Evolutionary conservation across 1,140 invertebrate species (phyloP).

Genomic region (Pogonomyrmex californicus): DNA sequence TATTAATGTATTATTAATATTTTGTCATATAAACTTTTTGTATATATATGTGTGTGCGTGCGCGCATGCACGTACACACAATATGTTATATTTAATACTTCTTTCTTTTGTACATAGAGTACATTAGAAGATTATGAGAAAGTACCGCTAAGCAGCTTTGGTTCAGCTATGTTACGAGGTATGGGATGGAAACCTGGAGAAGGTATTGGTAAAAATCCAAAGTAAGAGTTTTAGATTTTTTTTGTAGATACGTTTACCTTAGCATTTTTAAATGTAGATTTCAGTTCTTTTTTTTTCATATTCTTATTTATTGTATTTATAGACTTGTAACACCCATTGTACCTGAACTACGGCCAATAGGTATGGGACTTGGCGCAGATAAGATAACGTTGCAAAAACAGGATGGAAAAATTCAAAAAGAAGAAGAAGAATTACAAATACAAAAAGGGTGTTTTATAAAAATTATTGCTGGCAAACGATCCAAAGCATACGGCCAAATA

Average conservation of each 20-base stretch:
- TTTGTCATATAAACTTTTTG: background rate
- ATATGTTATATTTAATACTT: constrained; percentile 17
- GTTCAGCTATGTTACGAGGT: constrained; percentile 96
- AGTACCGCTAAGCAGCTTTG: constrained; percentile 95
- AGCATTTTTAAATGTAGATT: background rate
- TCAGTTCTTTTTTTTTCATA: constrained; percentile 13
- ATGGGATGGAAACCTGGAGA: constrained; percentile 96
- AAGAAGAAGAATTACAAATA: constrained; percentile 89
- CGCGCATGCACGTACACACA: no score
- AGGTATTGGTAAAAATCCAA: constrained; percentile 90
- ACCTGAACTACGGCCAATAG: constrained; percentile 93
- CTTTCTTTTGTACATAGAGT: constrained; percentile 83
- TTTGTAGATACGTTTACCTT: constrained; percentile 20
- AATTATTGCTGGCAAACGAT: constrained; percentile 91
- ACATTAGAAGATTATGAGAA: constrained; percentile 96
- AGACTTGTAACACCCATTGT: constrained; percentile 87
- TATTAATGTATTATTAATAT: background rate
- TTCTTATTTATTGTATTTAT: constrained; percentile 68
- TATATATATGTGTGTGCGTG: no score
- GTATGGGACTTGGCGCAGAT: constrained; percentile 96
- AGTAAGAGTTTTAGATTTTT: constrained; percentile 81
- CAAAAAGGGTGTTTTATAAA: constrained; percentile 91
- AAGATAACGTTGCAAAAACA: constrained; percentile 88
- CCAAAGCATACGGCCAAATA: constrained; percentile 94
- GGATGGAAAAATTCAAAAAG: constrained; percentile 85